A percentile compares a stretch with the other conserved stretches of the same genome.
Evolutionary conservation across 1,140 invertebrate genomes (phyloP).

Genomic region (Trachelipus rathkii): DNA sequence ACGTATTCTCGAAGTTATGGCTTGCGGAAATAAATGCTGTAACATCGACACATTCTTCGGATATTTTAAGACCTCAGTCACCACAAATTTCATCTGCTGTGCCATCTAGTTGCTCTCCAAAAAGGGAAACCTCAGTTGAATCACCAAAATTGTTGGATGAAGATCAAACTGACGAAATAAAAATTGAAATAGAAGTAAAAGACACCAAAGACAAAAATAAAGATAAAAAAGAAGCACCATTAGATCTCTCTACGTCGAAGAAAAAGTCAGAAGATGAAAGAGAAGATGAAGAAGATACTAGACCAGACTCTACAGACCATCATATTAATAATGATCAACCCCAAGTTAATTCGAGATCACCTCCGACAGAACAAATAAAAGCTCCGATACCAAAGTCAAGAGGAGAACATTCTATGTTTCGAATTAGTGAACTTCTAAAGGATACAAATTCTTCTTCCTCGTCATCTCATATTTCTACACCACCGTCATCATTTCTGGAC

Average conservation of each 20-base stretch:
- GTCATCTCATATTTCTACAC: conserved; percentile 26
- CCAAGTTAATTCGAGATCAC: neutral
- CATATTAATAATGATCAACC: neutral
- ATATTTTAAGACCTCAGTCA: neutral
- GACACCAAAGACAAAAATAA: neutral
- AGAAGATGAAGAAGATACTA: neutral
- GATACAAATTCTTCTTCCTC: conserved; percentile 42
- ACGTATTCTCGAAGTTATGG: too few species aligned
- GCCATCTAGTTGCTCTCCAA: neutral
- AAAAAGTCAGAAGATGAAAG: neutral
- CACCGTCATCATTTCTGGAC: conserved; percentile 48
- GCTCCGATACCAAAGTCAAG: conserved; percentile 24
- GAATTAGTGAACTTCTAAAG: conserved; percentile 40
- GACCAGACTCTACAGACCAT: neutral
- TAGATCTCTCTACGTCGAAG: neutral
- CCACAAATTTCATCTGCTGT: neutral
- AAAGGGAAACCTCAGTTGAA: neutral
- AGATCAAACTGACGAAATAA: neutral
- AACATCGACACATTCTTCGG: too few species aligned
- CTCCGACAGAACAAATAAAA: neutral
- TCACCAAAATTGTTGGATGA: neutral
- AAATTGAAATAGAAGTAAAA: neutral
- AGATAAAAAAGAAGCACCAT: conserved; percentile 12
- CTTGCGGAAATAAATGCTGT: too few species aligned
- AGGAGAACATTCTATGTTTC: conserved; percentile 28